Evolutionary conservation across 2,797 vertebrate genomes (phyloP), one percentile per base, ranked within the genome.

Genomic region (Orientallactaga sibirica): DNA sequence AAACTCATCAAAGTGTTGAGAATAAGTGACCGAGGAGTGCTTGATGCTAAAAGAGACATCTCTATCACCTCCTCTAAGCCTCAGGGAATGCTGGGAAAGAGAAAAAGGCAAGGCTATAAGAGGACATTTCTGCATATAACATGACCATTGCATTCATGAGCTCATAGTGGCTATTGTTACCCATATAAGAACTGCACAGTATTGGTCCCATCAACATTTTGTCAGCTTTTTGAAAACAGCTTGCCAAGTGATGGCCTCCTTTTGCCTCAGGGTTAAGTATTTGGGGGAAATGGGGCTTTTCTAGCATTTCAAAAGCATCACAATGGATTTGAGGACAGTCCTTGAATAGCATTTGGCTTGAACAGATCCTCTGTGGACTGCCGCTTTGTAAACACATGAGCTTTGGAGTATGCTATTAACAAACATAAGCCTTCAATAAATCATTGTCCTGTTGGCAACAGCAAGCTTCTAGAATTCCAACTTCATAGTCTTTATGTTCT

Each of bases 381-480:
- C 29, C 24, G 88, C 22, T 92, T 83, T 74, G 12, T 64, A 78
- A 79, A 41, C 48, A 43, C 11, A 37, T 3, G 62, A 73, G 82
- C 81, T 61, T 93, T 70, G 62, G 61, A 25, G 25, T 20, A 48
- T 64, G 29, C 37, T 55, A 0, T 75, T 88, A 87, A 61, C 55
- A 90, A 92, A 33, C 29, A 14, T 15, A 75, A 27, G 3, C 5
- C 18, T 52, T 94, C 88, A 92, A 41, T 70, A 80, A 88, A 94
- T 90, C 61, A 66, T 62, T 15, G 25, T 87, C 73, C 62, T 33
- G 8, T 78, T 41, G 81, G 27, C 73, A 68, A 33, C 22, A 3
- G 4, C 73, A 75, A n/a, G 33, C 24, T 93, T 93, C 27, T 87
- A 79, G 48, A 93, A 91, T 75, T 64, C 66, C 66, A 76, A 52